Evolutionary conservation across 2,797 vertebrate genomes (phyloP).

Genomic region (Pipistrellus kuhlii): DNA sequence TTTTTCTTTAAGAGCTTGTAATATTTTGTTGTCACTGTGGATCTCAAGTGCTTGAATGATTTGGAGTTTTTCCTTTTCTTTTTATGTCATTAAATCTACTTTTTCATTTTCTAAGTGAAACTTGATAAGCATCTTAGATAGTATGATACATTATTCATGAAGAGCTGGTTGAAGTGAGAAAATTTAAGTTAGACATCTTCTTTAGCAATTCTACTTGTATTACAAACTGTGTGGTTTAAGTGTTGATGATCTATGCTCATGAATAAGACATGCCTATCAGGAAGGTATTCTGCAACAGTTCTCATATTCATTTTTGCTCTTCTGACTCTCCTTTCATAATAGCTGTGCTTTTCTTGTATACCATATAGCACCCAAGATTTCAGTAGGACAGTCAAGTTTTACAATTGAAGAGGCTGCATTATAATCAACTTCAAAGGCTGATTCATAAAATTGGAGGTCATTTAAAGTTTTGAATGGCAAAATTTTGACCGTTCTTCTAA

Average conservation of each 20-base stretch:
- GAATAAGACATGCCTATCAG: not conserved
- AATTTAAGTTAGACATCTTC: conserved; percentile 44
- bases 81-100: conserved; percentile 56
- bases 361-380: not conserved
- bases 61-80: not conserved
- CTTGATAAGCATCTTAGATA: not conserved
- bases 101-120: conserved; percentile 63
- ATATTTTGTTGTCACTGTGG: not conserved
- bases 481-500: not conserved
- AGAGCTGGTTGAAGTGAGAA: conserved; percentile 57
- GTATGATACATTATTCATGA: conserved; percentile 61
- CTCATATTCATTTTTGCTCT: not conserved
- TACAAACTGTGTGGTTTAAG: not conserved
- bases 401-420: not conserved
- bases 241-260: not conserved
- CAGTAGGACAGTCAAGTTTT: not conserved
- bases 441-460: not conserved
- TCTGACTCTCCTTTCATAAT: not conserved
- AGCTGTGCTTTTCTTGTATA: not conserved
- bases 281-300: not conserved
- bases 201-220: conserved; percentile 48
- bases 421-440: not conserved
- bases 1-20: not conserved
- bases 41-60: not conserved
- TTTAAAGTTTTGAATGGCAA: not conserved